Evolutionary conservation across 2,888 invertebrate genomes (phyloP), one percentile per base, ranked within the genome.

Genomic region (Eupithecia tripunctaria): DNA sequence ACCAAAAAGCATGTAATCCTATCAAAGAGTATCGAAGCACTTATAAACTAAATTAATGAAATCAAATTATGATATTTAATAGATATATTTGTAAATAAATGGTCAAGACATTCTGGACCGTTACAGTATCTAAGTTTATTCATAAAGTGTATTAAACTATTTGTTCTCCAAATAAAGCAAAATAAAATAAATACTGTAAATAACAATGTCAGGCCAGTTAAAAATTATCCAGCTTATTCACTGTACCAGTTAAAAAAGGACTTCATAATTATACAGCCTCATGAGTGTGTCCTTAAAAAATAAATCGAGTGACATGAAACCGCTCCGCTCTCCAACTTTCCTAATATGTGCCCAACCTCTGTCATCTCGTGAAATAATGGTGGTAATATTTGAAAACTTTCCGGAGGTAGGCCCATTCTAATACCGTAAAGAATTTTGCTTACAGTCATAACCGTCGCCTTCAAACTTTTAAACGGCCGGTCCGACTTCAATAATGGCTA

Each of bases 261-360:
- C 70, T 64, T 67, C 25, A 72, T 73, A 72, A 71, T 75, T 73
- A 71, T 25, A 73, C 73, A 56, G 25, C 75, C 75, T 77, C 79
- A 78, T 81, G 78, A 80, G 79, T 80, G 80, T 74, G 75, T 76
- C 84, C 87, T 82, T 86, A 90, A 79, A 63, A 91, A 91, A 89
- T 89, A 86, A 88, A 87, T 88, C 83, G 85, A 85, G 84, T 89
- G 91, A 87, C 89, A 88, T 85, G 84, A 85, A 89, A 86, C 85
- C 86, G 84, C 75, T 66, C 85, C 85, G 82, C 85, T 82, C 83
- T 80, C 84, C 84, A 94, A 94, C 92, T 94, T 94, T 92, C 85
- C 91, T 93, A 94, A 94, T 94, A 94, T 94, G 94, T 91, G 93
- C 92, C 91, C 92, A 91, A 91, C 93, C 94, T 93, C 89, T 93